Conservation (phyloP, 2,888 invertebrate species). For the Folsomia manolachei region DNA sequence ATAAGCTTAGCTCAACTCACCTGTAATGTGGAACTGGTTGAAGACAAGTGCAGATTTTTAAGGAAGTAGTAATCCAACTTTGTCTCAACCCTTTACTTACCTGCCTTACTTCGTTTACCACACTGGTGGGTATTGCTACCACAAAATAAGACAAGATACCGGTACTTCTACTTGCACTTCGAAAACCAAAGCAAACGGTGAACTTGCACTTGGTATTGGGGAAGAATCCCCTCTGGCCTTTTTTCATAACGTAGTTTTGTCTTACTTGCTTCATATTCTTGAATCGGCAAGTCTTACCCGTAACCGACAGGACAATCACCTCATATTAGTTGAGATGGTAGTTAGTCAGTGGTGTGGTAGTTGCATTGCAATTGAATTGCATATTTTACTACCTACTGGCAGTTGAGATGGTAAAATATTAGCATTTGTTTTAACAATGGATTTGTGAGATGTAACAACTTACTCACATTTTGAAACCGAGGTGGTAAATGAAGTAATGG, state of each 20-base stretch:
- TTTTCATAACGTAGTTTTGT: neutral
- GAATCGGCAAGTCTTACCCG: neutral
- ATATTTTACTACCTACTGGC: too few relatives aligned
- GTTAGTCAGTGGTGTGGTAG: too few relatives aligned
- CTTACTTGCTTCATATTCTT: neutral
- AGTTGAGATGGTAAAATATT: too few relatives aligned
- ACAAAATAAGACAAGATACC: neutral
- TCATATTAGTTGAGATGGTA: too few relatives aligned
- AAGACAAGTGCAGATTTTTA: neutral
- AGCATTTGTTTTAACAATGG: too few relatives aligned
- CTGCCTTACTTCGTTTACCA: neutral
- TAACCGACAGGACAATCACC: neutral
- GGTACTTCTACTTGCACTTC: neutral
- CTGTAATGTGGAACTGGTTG: neutral
- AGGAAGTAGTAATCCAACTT: neutral
- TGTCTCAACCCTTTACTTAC: neutral
- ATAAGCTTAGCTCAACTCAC: too few relatives aligned
- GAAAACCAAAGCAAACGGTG: neutral
- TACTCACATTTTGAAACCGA: too few relatives aligned
- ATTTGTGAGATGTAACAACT: too few relatives aligned
- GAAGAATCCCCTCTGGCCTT: too few relatives aligned
- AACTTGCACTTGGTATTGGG: neutral
- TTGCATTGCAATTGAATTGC: too few relatives aligned
- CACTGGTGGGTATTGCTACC: neutral
- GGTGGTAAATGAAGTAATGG: too few relatives aligned